Conservation (phyloP, 2,888 invertebrate genomes). For the Melanchra persicariae region DNA sequence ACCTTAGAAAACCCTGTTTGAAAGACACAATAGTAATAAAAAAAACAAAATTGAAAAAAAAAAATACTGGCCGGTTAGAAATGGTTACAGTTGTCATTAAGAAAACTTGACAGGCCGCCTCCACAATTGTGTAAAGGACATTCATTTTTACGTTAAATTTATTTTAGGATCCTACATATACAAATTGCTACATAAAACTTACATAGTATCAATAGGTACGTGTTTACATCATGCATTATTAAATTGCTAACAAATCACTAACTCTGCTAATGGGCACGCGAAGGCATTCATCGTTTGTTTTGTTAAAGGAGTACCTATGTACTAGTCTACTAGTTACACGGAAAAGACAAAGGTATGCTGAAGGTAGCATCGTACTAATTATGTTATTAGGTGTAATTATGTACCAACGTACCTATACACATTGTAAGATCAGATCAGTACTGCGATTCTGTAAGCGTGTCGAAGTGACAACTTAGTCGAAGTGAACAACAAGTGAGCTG, state of each 20-base stretch:
- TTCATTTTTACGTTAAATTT: neutral
- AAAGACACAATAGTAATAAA: too few species aligned
- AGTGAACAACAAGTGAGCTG: too few species aligned
- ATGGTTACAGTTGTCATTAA: too few species aligned
- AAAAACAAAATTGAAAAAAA: too few species aligned
- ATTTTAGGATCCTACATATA: neutral
- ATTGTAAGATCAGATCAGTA: neutral
- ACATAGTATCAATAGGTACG: constrained; percentile 13
- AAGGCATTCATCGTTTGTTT: constrained; percentile 43
- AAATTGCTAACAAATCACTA: constrained; percentile 39
- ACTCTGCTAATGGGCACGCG: constrained; percentile 49
- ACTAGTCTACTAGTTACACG: constrained; percentile 19
- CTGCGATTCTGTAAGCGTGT: too few species aligned
- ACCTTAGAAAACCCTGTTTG: too few species aligned
- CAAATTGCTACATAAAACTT: neutral
- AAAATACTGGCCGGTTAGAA: neutral
- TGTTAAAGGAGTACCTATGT: constrained; percentile 30
- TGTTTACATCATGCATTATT: constrained; percentile 46
- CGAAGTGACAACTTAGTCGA: too few species aligned
- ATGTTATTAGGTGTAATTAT: constrained; percentile 28
- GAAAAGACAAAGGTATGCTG: constrained; percentile 39
- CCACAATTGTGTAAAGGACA: neutral
- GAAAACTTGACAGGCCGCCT: neutral
- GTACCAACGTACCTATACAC: neutral
- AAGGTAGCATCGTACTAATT: constrained; percentile 38